phyloP scores from a whole-genome alignment of 2,888 invertebrate genomes.

The Noctua fimbriata region DNA sequence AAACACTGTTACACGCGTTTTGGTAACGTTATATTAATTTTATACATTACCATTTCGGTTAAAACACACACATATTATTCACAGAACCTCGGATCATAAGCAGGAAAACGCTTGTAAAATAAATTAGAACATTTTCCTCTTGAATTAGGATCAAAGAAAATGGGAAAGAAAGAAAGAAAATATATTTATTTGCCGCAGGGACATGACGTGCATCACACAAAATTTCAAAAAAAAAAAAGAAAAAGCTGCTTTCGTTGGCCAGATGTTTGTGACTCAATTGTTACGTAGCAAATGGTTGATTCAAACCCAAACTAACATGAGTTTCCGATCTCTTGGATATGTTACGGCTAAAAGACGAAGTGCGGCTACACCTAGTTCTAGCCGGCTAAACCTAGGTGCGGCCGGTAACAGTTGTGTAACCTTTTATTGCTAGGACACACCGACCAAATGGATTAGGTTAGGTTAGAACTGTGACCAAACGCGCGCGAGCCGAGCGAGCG shows the following conservation, averaged over 20 bases:
- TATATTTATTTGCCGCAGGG: too few species aligned
- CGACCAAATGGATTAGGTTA: too few species aligned
- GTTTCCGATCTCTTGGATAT: neutral
- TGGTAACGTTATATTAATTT: neutral
- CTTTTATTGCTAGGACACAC: too few species aligned
- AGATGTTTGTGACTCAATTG: neutral
- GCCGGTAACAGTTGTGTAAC: too few species aligned
- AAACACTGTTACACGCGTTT: neutral
- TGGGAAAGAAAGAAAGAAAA: too few species aligned
- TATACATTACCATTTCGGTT: neutral
- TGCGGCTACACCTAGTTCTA: too few species aligned
- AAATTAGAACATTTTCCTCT: neutral
- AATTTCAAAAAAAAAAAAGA: too few species aligned
- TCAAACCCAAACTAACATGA: neutral
- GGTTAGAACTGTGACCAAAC: too few species aligned
- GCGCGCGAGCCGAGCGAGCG: too few species aligned
- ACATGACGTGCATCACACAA: too few species aligned
- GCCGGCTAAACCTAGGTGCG: too few species aligned
- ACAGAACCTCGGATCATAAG: neutral
- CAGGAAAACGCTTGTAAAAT: neutral
- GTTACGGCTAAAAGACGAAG: too few species aligned
- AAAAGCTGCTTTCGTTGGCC: neutral
- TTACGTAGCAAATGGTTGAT: neutral
- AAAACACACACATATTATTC: neutral
- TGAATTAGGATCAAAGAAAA: neutral